These are phyloP conservation scores for Ardeotis arabs DNA, from an alignment of 2,113 vertebrate species.

Conservation along the genomic window DNA sequence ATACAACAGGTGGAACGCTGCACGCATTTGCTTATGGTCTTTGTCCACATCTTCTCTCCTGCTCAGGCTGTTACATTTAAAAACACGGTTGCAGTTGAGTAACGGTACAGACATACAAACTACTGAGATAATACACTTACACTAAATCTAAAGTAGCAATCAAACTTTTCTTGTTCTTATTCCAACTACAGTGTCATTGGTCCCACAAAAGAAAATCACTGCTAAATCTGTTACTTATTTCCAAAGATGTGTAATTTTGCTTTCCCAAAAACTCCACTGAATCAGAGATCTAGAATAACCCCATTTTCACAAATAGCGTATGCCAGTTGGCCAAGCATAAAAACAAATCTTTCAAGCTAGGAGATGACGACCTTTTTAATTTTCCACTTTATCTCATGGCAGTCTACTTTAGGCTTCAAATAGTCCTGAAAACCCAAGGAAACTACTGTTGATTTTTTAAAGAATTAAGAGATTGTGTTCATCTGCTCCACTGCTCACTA, in stretches of 20 bases:
- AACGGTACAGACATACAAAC: neutral
- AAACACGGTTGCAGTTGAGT: fast-evolving
- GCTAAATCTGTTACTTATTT: neutral
- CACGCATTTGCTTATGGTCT: neutral
- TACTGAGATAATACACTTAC: neutral
- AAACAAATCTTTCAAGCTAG: neutral
- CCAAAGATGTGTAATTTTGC: neutral
- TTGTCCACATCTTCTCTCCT: neutral
- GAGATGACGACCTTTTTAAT: neutral
- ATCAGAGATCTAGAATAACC: neutral
- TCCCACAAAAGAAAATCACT: neutral
- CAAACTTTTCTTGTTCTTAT: neutral
- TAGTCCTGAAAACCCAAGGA: neutral
- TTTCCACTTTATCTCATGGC: conserved; percentile 20
- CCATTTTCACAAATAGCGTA: neutral
- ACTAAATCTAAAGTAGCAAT: neutral
- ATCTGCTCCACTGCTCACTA: neutral
- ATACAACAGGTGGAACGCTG: neutral
- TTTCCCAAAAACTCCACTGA: neutral
- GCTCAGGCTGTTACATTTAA: neutral
- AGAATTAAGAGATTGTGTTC: neutral
- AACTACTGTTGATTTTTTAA: neutral
- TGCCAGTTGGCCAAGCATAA: neutral
- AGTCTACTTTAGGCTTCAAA: neutral
- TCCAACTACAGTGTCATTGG: neutral